Evolutionary conservation across 2,888 invertebrate species (phyloP).

Genomic region (Euclidia mi): DNA sequence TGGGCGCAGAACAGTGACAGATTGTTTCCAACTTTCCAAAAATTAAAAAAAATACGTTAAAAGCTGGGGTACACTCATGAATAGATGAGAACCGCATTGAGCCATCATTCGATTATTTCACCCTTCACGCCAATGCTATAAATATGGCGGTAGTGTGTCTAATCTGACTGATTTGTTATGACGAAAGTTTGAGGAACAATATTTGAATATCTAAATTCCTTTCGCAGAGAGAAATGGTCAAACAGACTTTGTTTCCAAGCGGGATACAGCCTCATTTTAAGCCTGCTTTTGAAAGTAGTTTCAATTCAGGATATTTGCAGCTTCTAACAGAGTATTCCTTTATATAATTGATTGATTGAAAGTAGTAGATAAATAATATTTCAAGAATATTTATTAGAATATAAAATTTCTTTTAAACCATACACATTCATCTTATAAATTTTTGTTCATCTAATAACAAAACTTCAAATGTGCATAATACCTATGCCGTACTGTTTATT

Average conservation of each 20-base stretch:
- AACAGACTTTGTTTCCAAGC: neutral
- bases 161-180: slow-evolving; percentile 36
- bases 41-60: slow-evolving; percentile 33
- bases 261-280: no score
- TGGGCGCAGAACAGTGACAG: neutral
- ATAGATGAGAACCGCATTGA: slow-evolving; percentile 21
- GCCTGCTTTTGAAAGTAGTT: no score
- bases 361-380: no score
- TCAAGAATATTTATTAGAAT: no score
- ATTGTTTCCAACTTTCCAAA: slow-evolving; percentile 12
- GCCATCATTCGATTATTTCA: slow-evolving; percentile 18
- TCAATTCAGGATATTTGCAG: no score
- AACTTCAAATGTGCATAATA: no score
- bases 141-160: slow-evolving; percentile 11
- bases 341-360: no score
- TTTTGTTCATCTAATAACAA: no score
- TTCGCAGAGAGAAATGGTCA: slow-evolving; percentile 6
- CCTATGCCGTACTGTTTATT: no score
- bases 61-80: slow-evolving; percentile 21
- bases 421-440: no score
- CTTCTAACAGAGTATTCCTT: no score
- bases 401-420: no score
- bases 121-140: neutral
- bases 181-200: slow-evolving; percentile 40
- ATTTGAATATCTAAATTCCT: slow-evolving; percentile 46